Percentiles rank a stretch among this genome's conserved stretches.
These are phyloP conservation scores for Drosophila lacertosa DNA, from an alignment of 1,140 invertebrate species.

Conservation along the genomic window DNA sequence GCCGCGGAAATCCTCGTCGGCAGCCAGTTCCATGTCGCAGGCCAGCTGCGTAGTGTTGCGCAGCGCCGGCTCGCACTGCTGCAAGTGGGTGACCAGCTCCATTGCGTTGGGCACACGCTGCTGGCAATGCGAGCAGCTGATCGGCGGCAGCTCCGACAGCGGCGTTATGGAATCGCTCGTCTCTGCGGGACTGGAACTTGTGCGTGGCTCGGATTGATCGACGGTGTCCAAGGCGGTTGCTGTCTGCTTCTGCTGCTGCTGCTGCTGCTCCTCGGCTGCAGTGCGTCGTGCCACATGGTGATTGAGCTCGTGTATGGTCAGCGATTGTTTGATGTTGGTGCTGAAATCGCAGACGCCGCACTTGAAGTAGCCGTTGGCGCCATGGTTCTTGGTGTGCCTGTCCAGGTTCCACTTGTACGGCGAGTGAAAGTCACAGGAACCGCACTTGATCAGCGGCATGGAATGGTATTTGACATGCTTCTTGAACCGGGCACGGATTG, in stretches of 20 bases:
- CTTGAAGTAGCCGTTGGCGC: slow-evolving; percentile 90
- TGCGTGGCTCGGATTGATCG: background rate
- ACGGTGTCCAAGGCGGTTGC: background rate
- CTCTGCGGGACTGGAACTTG: background rate
- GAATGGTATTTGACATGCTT: slow-evolving; percentile 97
- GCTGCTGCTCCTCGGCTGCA: slow-evolving; percentile 37
- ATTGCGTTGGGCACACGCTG: slow-evolving; percentile 61
- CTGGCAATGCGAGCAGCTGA: slow-evolving; percentile 66
- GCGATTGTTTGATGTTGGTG: slow-evolving; percentile 95
- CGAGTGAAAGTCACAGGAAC: slow-evolving; percentile 95
- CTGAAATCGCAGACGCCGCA: slow-evolving; percentile 96
- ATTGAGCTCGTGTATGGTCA: slow-evolving; percentile 95
- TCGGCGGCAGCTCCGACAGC: slow-evolving; percentile 18
- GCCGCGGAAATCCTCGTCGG: slow-evolving; percentile 48
- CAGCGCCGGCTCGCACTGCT: slow-evolving; percentile 42
- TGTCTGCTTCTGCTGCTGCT: slow-evolving; percentile 26
- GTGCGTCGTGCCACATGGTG: slow-evolving; percentile 89
- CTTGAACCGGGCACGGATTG: slow-evolving; percentile 94
- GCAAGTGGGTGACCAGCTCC: slow-evolving; percentile 49
- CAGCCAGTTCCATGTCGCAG: slow-evolving; percentile 28
- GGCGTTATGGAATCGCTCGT: background rate
- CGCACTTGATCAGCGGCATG: slow-evolving; percentile 96
- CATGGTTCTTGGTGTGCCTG: slow-evolving; percentile 95
- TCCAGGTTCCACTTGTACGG: slow-evolving; percentile 91
- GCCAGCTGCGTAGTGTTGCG: slow-evolving; percentile 26